A percentile compares a stretch with the other conserved stretches of the same genome.
These are phyloP conservation scores for Drosophila lini DNA, from an alignment of 1,140 invertebrate genomes.

Conservation along the genomic window DNA sequence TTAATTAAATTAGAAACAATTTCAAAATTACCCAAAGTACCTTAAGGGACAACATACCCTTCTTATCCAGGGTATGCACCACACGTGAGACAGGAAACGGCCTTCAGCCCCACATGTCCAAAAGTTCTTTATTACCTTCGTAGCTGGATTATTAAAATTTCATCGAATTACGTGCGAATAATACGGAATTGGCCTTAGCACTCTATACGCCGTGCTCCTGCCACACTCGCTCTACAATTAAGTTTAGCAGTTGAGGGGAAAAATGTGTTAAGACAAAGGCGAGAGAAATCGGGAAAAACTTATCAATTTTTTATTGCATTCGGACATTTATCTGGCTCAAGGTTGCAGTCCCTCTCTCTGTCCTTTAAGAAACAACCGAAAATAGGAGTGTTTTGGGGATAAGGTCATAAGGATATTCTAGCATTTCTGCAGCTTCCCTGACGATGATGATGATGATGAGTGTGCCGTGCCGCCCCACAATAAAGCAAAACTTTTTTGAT, in stretches of 20 bases:
- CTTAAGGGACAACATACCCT: not conserved
- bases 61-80: not conserved
- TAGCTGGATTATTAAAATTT: slow-evolving; percentile 76
- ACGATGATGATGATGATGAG: slow-evolving; percentile 56
- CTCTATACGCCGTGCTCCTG: slow-evolving; percentile 27
- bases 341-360: slow-evolving; percentile 15
- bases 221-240: slow-evolving; percentile 35
- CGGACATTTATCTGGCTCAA: slow-evolving; percentile 27
- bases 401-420: slow-evolving; percentile 1
- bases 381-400: not conserved
- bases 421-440: slow-evolving; percentile 40
- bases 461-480: slow-evolving; percentile 55
- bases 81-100: slow-evolving; percentile 48
- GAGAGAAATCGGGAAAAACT: slow-evolving; percentile 26
- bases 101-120: slow-evolving; percentile 62
- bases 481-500: slow-evolving; percentile 75
- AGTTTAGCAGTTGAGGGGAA: slow-evolving; percentile 14
- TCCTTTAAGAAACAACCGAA: not conserved
- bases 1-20: not conserved
- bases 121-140: slow-evolving; percentile 74
- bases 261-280: slow-evolving; percentile 12
- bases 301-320: slow-evolving; percentile 59
- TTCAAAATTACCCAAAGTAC: not conserved
- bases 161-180: slow-evolving; percentile 73
- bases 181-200: slow-evolving; percentile 52